A percentile compares a stretch with the other conserved stretches of the same genome.
Conservation (phyloP, 2,113 vertebrate species). For the Peucedramus taeniatus region DNA sequence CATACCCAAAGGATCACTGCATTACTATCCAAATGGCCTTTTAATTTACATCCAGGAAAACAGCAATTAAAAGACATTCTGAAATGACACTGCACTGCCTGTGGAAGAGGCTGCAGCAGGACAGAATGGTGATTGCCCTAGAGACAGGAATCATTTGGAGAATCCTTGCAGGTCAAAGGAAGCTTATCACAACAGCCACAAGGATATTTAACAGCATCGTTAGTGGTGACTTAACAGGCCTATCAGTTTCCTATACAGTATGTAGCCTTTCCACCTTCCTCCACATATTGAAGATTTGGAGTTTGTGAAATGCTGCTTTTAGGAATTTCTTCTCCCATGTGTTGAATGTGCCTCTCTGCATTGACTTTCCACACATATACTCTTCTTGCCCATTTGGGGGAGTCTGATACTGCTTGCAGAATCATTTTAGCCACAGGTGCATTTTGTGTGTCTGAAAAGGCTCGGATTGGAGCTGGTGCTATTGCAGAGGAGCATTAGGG, state of each 20-base stretch:
- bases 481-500: background rate
- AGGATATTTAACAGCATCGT: background rate
- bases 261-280: background rate
- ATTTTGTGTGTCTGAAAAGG: background rate
- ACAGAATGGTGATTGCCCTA: background rate
- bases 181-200: background rate
- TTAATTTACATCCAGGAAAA: background rate
- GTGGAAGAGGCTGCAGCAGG: background rate
- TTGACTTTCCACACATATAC: background rate
- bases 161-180: background rate
- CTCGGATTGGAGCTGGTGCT: background rate
- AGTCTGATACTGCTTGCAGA: background rate
- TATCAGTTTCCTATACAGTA: background rate
- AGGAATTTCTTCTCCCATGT: background rate
- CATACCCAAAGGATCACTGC: background rate
- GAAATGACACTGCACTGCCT: background rate
- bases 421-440: background rate
- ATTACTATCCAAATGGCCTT: background rate
- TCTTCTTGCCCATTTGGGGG: slow-evolving; percentile 10
- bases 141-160: background rate
- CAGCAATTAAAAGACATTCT: background rate
- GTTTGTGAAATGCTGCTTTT: background rate
- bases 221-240: background rate
- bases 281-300: background rate
- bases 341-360: background rate